Evolutionary conservation across 2,113 vertebrate genomes (phyloP).

Genomic region (Oncorhynchus kisutch): DNA sequence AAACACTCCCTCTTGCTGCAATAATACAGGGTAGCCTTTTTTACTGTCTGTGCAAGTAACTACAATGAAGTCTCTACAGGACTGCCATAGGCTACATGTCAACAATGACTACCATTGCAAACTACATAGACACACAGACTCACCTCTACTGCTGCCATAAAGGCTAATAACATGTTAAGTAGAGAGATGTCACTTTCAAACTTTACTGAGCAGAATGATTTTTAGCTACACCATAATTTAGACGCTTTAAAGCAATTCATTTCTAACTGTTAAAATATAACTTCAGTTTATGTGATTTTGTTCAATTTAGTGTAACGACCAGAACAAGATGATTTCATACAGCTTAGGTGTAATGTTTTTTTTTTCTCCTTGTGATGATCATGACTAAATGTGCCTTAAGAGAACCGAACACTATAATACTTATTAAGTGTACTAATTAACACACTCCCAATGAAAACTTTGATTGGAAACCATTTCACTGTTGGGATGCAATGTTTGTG

Average conservation of each 20-base stretch:
- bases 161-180: neutral
- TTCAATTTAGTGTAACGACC: neutral
- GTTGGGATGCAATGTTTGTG: neutral
- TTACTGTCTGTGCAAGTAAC: neutral
- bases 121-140: neutral
- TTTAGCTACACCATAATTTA: neutral
- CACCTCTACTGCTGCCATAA: no score
- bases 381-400: conserved; percentile 5
- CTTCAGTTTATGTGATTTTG: neutral
- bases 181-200: no score
- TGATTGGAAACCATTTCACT: neutral
- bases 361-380: neutral
- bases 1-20: neutral
- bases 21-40: neutral
- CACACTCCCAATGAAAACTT: neutral
- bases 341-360: conserved; percentile 3
- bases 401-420: neutral
- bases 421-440: neutral
- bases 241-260: neutral
- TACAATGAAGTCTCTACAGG: neutral
- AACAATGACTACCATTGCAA: neutral
- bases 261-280: neutral
- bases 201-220: neutral
- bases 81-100: neutral
- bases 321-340: conserved; percentile 1